These are phyloP conservation scores for Tachina grossa DNA, from an alignment of 2,888 invertebrate species.

Conservation along the genomic window DNA sequence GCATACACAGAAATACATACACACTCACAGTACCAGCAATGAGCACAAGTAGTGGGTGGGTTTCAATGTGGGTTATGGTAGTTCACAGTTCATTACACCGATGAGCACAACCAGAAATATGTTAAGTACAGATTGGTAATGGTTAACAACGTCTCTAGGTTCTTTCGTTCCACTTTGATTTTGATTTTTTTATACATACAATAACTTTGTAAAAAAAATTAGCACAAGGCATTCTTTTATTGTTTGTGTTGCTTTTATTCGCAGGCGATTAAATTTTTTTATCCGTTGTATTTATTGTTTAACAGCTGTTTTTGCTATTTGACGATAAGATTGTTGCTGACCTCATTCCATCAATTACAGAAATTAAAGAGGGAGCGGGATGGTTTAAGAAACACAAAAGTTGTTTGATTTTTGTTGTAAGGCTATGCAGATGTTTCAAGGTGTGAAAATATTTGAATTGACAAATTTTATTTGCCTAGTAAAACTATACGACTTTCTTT, in stretches of 20 bases:
- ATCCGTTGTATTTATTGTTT: conserved; percentile 65
- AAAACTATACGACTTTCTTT: conserved; percentile 7
- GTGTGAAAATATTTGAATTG: background rate
- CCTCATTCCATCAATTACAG: conserved; percentile 52
- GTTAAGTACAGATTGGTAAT: conserved; percentile 62
- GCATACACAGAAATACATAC: background rate
- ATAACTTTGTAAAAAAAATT: conserved; percentile 21
- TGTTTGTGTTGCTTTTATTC: conserved; percentile 72
- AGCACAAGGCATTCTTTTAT: conserved; percentile 51
- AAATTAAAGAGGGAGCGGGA: background rate
- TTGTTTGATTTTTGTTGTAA: background rate
- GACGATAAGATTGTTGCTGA: conserved; percentile 50
- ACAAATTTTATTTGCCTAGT: conserved; percentile 30
- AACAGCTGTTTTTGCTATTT: conserved; percentile 58
- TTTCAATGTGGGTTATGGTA: conserved; percentile 28
- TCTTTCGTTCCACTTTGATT: conserved; percentile 29
- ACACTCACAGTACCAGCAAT: conserved; percentile 39
- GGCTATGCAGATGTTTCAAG: background rate
- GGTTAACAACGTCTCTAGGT: conserved; percentile 46
- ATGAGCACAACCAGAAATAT: conserved; percentile 34
- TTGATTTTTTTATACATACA: background rate
- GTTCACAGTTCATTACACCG: conserved; percentile 52
- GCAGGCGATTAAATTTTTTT: conserved; percentile 78
- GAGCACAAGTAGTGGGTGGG: conserved; percentile 63
- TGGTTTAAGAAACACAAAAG: background rate